Base-by-base conservation (phyloP, 1,140 invertebrate species). In the Bombyx mandarina region DNA sequence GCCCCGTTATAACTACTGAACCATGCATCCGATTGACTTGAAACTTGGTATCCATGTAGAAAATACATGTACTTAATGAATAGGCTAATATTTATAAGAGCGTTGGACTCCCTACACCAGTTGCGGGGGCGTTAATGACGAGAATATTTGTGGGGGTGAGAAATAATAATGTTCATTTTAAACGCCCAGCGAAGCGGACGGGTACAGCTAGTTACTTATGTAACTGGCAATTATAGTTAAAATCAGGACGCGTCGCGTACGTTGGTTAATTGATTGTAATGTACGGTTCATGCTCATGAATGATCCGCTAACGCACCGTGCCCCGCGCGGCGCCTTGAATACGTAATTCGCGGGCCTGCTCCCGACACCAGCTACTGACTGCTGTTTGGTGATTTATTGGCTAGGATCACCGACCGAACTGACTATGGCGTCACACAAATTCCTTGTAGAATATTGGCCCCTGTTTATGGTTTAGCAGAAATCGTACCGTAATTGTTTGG, bases 231-330 rank as follows among this genome's bases (percentile, higher is more conserved):
- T 67, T 63, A 60, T 12, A 54, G 35, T 62, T 42, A 62, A 64
- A 79, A 75, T 63, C 74, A 67, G 69, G 67, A 65, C 72, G 73
- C 68, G 75, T 72, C 63, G 63, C 56, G 52, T 49, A 52, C 50
- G 54, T 45, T 47, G 48, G 26, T 35, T 69, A 68, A 75, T 74
- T 73, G 66, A 74, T 73, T 76, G 67, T 71, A 65, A 78, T 75
- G 71, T 65, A 59, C 66, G 63, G 67, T 61, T 63, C 65, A 57
- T 57, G 61, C 63, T 68, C 64, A 63, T 67, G 62, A 69, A 66
- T 68, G 69, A 59, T 50, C 72, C 69, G 75, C 73, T 69, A 72
- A 62, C 49, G 6, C 9, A 10, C 45, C 43, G 22, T 35, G 26
- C 53, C 45, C 48, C 42, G 45, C 42, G 52, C 26, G 4, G 26